Base-by-base conservation (phyloP, 2,888 invertebrate genomes). In the Eupithecia exiguata region DNA sequence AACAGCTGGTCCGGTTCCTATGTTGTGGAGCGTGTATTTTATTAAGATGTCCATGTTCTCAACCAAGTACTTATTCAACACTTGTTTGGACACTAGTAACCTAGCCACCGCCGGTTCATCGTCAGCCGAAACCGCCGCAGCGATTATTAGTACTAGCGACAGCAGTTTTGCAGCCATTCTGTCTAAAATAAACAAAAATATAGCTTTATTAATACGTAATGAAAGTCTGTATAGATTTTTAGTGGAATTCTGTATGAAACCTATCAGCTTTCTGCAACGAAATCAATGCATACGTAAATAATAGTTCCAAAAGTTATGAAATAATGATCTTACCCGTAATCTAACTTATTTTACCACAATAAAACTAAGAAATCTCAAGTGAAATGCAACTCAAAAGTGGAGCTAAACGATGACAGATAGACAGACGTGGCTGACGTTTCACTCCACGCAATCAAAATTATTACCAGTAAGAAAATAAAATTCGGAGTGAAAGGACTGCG, bases 11-110 rank as follows among this genome's bases (percentile, higher is more conserved):
- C 97, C 97, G 77, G 96, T 97, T 69, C 99, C 99, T 77, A 99
- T 97, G 90, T 99, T 99, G 94, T 96, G 98, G 74, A 99, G 95
- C 18, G 97, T 98, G 90, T 99, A 99, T 94, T 99, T 98, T 62
- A 99, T 97, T 78, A 99, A 96, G 83, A 99, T 96, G 90, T 99
- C 99, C 96, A 98, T 98, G 86, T 97, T 97, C 95, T 99, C 99
- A 1, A 99, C 99, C 78, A 99, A 95, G 88, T 98, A 99, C 93
- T 98, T 98, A 89, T 99, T 99, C 76, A 99, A 95, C 84, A 99
- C 97, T 92, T 98, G 98, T 93, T 99, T 99, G 14, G 98, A 98
- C 36, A 98, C 97, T 77, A 99, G 94, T 68, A 99, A 94, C 84
- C 97, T 96, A 30, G 99, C 99, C 71, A 96, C 96, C 67, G 96